Percentiles rank a stretch among this genome's conserved stretches.
phyloP scores from a whole-genome alignment of 2,113 vertebrate genomes.

The Lutjanus erythropterus region DNA sequence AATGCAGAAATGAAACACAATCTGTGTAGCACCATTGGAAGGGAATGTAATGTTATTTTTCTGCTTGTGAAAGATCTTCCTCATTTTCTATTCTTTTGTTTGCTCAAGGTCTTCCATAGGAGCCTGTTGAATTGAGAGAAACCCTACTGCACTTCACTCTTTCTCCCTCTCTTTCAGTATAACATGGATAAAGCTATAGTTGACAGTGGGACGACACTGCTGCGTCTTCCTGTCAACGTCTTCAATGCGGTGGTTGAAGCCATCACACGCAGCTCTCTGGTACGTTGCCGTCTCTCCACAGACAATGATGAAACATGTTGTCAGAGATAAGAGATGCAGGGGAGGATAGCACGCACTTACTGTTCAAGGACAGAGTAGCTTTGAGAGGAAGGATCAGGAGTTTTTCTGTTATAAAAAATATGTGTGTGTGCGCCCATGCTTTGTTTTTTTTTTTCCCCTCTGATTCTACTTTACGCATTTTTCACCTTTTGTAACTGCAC shows the following conservation, averaged over 20 bases:
- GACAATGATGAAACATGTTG: slow-evolving; percentile 66
- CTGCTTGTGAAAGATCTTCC: slow-evolving; percentile 36
- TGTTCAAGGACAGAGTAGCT: slow-evolving; percentile 60
- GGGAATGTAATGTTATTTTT: slow-evolving; percentile 33
- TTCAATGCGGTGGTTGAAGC: slow-evolving; percentile 92
- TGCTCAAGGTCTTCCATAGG: slow-evolving; percentile 47
- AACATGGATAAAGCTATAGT: slow-evolving; percentile 98
- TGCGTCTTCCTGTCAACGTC: slow-evolving; percentile 94
- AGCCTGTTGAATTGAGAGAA: slow-evolving; percentile 29
- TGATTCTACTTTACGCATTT: slow-evolving; percentile 11
- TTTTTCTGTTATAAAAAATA: slow-evolving; percentile 13
- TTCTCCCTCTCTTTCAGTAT: slow-evolving; percentile 84
- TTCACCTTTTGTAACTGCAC: slow-evolving; percentile 19
- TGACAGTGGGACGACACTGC: slow-evolving; percentile 96
- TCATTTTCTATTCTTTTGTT: slow-evolving; percentile 41
- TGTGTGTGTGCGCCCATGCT: neutral
- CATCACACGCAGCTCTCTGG: slow-evolving; percentile 90
- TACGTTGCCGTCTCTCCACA: slow-evolving; percentile 77
- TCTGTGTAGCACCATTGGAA: neutral
- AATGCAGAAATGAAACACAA: slow-evolving; percentile 10
- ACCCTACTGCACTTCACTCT: slow-evolving; percentile 21
- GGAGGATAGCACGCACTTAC: slow-evolving; percentile 37
- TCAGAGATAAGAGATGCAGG: slow-evolving; percentile 59
- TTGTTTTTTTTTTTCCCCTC: neutral
- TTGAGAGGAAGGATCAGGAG: slow-evolving; percentile 29